phyloP scores from a whole-genome alignment of 2,888 invertebrate species.

The Drosophila silvestris region DNA sequence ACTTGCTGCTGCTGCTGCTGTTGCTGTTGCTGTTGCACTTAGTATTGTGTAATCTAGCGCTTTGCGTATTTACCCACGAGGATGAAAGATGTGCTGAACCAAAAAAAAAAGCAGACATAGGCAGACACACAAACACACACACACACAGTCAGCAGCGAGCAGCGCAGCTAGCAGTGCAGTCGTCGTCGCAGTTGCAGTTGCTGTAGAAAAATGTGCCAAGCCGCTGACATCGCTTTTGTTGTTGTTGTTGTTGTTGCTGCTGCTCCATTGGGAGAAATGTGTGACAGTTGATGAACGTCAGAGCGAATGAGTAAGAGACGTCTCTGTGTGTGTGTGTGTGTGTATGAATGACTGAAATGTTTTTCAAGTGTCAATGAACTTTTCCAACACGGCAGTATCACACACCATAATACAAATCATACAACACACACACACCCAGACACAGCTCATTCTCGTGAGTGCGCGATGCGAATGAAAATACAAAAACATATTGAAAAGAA shows the following conservation, averaged over 20 bases:
- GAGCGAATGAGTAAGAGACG: constrained; percentile 68
- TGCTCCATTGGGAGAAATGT: constrained; percentile 77
- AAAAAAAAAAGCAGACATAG: constrained; percentile 28
- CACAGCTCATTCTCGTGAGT: constrained; percentile 46
- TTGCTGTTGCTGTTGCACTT: constrained; percentile 35
- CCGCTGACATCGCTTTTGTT: constrained; percentile 50
- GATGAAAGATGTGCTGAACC: constrained; percentile 79
- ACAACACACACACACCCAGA: constrained; percentile 43
- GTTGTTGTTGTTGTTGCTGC: constrained; percentile 35
- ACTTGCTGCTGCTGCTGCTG: constrained; percentile 35
- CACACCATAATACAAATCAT: constrained; percentile 68
- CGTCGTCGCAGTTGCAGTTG: constrained; percentile 24
- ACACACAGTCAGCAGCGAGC: constrained; percentile 60
- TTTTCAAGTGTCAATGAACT: constrained; percentile 85
- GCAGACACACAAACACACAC: constrained; percentile 70
- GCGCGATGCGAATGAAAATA: constrained; percentile 59
- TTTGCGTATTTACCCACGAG: constrained; percentile 80
- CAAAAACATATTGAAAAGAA: constrained; percentile 74
- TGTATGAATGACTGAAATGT: constrained; percentile 71
- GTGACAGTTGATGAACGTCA: constrained; percentile 83
- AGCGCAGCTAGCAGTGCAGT: constrained; percentile 22
- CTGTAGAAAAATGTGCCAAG: constrained; percentile 74
- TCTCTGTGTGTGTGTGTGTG: constrained; percentile 41
- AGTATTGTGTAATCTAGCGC: constrained; percentile 76
- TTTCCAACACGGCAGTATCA: constrained; percentile 80